These are phyloP conservation scores for Nemurella pictetii DNA, from an alignment of 2,888 invertebrate species.

Conservation along the genomic window DNA sequence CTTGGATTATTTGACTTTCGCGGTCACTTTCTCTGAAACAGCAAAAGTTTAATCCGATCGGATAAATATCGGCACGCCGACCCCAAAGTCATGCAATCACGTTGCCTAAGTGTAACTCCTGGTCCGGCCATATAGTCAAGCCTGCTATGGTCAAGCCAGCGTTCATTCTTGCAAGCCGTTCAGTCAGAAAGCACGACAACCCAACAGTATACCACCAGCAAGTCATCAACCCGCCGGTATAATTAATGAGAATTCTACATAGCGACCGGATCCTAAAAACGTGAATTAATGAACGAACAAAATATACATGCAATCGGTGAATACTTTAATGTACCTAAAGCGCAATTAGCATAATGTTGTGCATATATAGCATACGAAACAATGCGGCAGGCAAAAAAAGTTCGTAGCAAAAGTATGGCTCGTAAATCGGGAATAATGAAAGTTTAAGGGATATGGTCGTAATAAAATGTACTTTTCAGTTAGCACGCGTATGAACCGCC, in stretches of 20 bases:
- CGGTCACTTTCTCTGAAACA: background rate
- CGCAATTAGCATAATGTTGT: background rate
- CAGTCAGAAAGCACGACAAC: background rate
- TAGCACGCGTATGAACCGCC: background rate
- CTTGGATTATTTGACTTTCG: background rate
- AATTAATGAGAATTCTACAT: background rate
- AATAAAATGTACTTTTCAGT: background rate
- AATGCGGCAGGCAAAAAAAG: background rate
- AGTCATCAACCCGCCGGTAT: background rate
- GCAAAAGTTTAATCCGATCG: background rate
- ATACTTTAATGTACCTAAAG: background rate
- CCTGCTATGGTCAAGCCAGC: background rate
- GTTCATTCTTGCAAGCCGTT: too few species aligned
- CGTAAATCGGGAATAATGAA: background rate
- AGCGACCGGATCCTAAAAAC: background rate
- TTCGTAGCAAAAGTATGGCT: background rate
- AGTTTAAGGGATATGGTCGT: background rate
- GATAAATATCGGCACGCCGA: background rate
- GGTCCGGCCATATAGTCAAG: background rate
- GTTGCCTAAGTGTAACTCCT: background rate
- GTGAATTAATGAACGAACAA: background rate
- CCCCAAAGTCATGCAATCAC: background rate
- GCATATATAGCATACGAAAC: background rate
- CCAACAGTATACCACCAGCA: background rate
- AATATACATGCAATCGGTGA: background rate